Evolutionary conservation across 2,888 invertebrate genomes (phyloP).

Genomic region (Drosophila maculinotata): DNA sequence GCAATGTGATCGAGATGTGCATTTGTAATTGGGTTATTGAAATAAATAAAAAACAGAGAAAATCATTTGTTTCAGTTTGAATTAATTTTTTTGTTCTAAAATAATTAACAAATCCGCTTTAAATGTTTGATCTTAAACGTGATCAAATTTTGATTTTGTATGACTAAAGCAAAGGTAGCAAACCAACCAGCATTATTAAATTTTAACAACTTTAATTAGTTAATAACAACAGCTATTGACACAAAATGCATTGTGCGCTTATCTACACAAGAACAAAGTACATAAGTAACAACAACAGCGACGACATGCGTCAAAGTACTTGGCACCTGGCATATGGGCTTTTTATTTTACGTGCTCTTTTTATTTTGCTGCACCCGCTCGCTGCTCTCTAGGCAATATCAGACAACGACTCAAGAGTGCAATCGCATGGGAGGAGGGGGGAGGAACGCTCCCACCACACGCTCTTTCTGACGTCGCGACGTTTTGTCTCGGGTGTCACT

Average conservation of each 20-base stretch:
- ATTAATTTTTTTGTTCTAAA: slow-evolving; percentile 2
- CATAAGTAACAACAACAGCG: slow-evolving; percentile 9
- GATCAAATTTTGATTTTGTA: slow-evolving; percentile 31
- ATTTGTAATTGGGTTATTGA: slow-evolving; percentile 34
- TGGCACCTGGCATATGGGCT: slow-evolving; percentile 46
- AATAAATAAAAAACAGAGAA: slow-evolving; percentile 8
- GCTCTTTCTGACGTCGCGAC: slow-evolving; percentile 18
- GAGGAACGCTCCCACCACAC: slow-evolving; percentile 12
- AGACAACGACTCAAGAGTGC: slow-evolving; percentile 28
- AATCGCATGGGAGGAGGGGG: slow-evolving; percentile 14
- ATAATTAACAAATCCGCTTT: slow-evolving; percentile 16
- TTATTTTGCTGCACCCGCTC: slow-evolving; percentile 8
- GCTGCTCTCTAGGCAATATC: slow-evolving; percentile 19
- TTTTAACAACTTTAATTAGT: not conserved
- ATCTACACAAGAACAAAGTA: slow-evolving; percentile 38
- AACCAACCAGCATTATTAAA: no score
- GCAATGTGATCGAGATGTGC: slow-evolving; percentile 35
- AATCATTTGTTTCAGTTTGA: slow-evolving; percentile 8
- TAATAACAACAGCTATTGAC: slow-evolving; percentile 4
- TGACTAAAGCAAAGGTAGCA: slow-evolving; percentile 5
- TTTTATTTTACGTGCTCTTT: slow-evolving; percentile 14
- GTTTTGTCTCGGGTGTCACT: slow-evolving; percentile 17
- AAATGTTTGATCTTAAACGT: slow-evolving; percentile 49
- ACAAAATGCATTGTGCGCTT: slow-evolving; percentile 8
- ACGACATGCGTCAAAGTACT: slow-evolving; percentile 33